Base-by-base conservation (phyloP, 2,888 invertebrate species). In the Dryobota labecula region DNA sequence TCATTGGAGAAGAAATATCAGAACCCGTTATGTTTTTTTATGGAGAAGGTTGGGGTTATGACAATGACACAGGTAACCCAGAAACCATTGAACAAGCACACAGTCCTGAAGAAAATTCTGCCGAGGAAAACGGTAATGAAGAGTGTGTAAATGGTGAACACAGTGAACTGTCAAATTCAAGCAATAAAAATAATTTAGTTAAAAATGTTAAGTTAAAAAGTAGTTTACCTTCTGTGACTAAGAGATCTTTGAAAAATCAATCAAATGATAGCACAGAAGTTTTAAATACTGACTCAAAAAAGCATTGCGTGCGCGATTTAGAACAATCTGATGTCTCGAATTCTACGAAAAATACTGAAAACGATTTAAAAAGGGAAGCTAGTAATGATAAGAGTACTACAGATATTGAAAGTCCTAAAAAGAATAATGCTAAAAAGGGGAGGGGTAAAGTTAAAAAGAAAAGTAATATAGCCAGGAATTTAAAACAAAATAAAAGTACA, bases 51-150 rank as follows among this genome's bases (percentile, higher is more conserved):
- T 96, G 92, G 84, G 98, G 98, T 7, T 94, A 91, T 30, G 97
- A 97, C 41, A 98, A 98, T 89, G 95, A 97, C 73, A 97, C 98
- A 7, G 98, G 98, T 2, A 98, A 98, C 92, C 97, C 95, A 54
- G 95, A 94, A 84, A 86, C 85, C 67, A 84, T 90, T 76, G 90
- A 92, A 84, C 87, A 93, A 85, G 86, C 87, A 65, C 88, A 92
- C 51, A 90, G 85, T 80, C 80, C 84, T 43, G 88, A 90, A 76
- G 89, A 90, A 58, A 90, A 89, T 68, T 89, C 92, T 61, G 91
- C 90, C 47, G 91, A 90, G 76, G 94, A 94, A 83, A 93, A 92
- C 68, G 91, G 89, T 45, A 90, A 87, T 67, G 93, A 93, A 51
- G 94, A 95, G 80, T 90, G 92, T 88, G 74, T 92, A 47, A 95